A percentile compares a stretch with the other conserved stretches of the same genome.
These are phyloP conservation scores for Myotis findleyi DNA, from an alignment of 2,797 vertebrate genomes.

Conservation along the genomic window DNA sequence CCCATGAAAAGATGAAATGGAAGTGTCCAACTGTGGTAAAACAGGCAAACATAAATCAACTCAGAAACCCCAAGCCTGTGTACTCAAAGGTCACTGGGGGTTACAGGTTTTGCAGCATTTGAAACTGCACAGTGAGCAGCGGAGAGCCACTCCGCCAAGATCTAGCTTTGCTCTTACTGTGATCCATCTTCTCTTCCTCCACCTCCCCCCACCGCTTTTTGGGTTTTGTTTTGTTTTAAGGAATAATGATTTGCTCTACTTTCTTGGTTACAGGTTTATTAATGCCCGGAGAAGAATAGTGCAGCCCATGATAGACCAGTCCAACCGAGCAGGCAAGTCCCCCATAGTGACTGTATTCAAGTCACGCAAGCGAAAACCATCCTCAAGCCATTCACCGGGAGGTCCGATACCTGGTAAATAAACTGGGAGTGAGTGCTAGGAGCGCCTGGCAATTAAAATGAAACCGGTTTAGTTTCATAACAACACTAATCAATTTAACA, in stretches of 20 bases:
- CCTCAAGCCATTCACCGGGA: slow-evolving; percentile 93
- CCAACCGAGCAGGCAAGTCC: slow-evolving; percentile 99
- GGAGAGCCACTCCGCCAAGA: slow-evolving; percentile 44
- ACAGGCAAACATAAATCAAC: slow-evolving; percentile 98
- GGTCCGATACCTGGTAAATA: slow-evolving; percentile 93
- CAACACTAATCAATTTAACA: slow-evolving; percentile 87
- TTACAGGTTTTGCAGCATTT: slow-evolving; percentile 88
- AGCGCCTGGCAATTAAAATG: slow-evolving; percentile 88
- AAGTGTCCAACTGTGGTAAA: slow-evolving; percentile 95
- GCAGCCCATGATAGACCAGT: slow-evolving; percentile 99
- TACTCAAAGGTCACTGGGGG: slow-evolving; percentile 92
- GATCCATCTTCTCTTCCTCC: neutral
- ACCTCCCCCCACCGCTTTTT: neutral
- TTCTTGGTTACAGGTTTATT: slow-evolving; percentile 95
- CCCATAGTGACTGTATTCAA: slow-evolving; percentile 92
- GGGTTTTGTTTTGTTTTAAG: neutral
- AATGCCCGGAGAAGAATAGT: slow-evolving; percentile 99
- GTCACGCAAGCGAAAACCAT: slow-evolving; percentile 89
- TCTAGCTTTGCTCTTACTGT: neutral
- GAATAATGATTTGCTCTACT: slow-evolving; percentile 79
- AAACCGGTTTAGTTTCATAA: slow-evolving; percentile 87
- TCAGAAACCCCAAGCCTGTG: slow-evolving; percentile 92
- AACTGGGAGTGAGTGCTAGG: slow-evolving; percentile 87
- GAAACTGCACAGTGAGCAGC: slow-evolving; percentile 65
- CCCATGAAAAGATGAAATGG: slow-evolving; percentile 95